Conservation (phyloP, 2,113 vertebrate species). For the Phalacrocorax carbo region DNA sequence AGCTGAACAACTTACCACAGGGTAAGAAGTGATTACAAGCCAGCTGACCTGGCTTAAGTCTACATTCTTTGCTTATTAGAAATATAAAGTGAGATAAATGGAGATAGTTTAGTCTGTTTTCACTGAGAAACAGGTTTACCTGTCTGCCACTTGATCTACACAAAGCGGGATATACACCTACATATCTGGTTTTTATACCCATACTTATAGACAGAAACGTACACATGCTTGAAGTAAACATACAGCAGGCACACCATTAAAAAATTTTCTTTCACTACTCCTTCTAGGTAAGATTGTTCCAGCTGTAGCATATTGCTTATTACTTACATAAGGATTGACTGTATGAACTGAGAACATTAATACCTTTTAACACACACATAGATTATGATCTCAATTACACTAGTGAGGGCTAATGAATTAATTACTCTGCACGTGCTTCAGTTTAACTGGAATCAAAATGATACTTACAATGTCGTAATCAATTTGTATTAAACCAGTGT, state of each 20-base stretch:
- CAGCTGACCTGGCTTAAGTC: background rate
- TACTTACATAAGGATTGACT: background rate
- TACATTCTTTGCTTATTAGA: background rate
- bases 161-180: background rate
- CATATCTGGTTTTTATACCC: background rate
- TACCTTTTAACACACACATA: background rate
- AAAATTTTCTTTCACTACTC: background rate
- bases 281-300: background rate
- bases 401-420: background rate
- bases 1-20: background rate
- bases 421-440: background rate
- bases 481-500: background rate
- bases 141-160: background rate
- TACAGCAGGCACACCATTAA: background rate
- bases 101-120: background rate
- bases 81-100: background rate
- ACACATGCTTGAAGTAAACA: background rate
- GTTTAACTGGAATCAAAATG: background rate
- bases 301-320: background rate
- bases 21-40: background rate
- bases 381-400: background rate
- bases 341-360: background rate
- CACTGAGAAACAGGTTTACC: background rate
- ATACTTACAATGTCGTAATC: background rate
- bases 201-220: background rate